phyloP scores from a whole-genome alignment of 2,797 vertebrate genomes.

The Oryzias sinensis region DNA sequence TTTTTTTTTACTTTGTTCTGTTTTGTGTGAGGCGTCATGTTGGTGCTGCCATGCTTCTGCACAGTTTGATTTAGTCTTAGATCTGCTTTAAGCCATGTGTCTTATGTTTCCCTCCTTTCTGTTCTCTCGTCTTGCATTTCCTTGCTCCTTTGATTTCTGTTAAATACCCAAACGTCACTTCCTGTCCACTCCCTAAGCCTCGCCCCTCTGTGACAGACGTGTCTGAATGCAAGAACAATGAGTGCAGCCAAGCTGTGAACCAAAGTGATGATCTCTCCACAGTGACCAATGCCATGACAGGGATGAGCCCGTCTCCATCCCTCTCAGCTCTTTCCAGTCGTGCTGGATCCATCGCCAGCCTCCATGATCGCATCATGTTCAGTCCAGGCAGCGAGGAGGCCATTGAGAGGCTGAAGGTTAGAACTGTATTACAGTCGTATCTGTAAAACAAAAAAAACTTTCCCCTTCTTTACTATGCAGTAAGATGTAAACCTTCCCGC shows the following conservation, averaged over 20 bases:
- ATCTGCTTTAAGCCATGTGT: slow-evolving; percentile 74
- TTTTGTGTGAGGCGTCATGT: slow-evolving; percentile 42
- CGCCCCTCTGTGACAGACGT: slow-evolving; percentile 74
- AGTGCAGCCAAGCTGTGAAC: slow-evolving; percentile 84
- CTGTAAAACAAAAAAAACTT: neutral
- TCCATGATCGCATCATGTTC: slow-evolving; percentile 95
- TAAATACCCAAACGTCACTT: slow-evolving; percentile 52
- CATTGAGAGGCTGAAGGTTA: slow-evolving; percentile 95
- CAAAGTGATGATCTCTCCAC: slow-evolving; percentile 93
- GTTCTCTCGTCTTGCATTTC: slow-evolving; percentile 53
- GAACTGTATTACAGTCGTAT: neutral
- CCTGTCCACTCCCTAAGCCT: slow-evolving; percentile 46
- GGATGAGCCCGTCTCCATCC: slow-evolving; percentile 95
- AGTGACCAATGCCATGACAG: slow-evolving; percentile 96
- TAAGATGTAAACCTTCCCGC: too few relatives aligned
- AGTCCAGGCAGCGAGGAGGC: slow-evolving; percentile 95
- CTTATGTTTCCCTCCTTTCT: slow-evolving; percentile 76
- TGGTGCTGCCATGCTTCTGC: slow-evolving; percentile 40
- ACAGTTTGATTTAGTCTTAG: slow-evolving; percentile 50
- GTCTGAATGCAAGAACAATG: slow-evolving; percentile 90
- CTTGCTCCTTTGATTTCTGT: slow-evolving; percentile 61
- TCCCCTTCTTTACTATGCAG: too few relatives aligned
- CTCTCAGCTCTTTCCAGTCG: slow-evolving; percentile 93
- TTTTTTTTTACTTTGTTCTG: slow-evolving; percentile 22
- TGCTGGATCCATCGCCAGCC: slow-evolving; percentile 90